Base-by-base conservation (phyloP, 2,888 invertebrate species). In the Drosophila macrospina region DNA sequence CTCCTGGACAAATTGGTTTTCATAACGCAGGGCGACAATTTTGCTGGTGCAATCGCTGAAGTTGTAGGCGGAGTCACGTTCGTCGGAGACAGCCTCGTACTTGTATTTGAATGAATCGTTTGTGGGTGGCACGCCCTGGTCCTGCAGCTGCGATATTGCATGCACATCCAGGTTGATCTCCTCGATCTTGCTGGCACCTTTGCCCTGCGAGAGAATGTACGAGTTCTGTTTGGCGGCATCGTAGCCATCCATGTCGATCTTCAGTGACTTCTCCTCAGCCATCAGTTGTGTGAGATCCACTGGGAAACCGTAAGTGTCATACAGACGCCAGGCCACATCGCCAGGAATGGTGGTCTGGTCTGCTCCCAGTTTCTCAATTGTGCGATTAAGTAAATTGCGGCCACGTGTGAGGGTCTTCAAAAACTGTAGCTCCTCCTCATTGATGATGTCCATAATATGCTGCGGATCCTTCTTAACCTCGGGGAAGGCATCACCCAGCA, bases 261-360 rank as follows among this genome's bases (percentile, higher is more conserved):
- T 92, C 5, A 99, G 93, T 0, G 96, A 96, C 89, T 96, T 97
- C 93, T 99, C 99, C 93, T 99, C 99, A 50, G 97, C 97, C 99
- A 99, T 99, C 32, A 99, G 93, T 87, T 97, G 96, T 0, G 99
- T 99, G 72, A 99, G 94, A 93, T 99, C 99, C 56, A 99, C 95
- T 0, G 99, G 99, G 91, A 99, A 99, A 15, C 99, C 99, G 91
- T 99, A 99, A 0, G 99, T 99, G 90, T 99, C 99, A 92, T 99
- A 99, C 60, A 99, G 93, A 63, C 98, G 94, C 99, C 99, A 99
- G 1, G 99, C 99, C 50, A 99, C 95, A 92, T 99, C 98, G 57
- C 99, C 98, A 36, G 99, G 98, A 72, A 99, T 93, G 47, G 94
- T 93, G 89, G 95, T 95, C 1, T 94, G 93, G 63, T 54, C 59